Evolutionary conservation across 2,113 vertebrate genomes (phyloP).

Genomic region (Pachyramphus minor): DNA sequence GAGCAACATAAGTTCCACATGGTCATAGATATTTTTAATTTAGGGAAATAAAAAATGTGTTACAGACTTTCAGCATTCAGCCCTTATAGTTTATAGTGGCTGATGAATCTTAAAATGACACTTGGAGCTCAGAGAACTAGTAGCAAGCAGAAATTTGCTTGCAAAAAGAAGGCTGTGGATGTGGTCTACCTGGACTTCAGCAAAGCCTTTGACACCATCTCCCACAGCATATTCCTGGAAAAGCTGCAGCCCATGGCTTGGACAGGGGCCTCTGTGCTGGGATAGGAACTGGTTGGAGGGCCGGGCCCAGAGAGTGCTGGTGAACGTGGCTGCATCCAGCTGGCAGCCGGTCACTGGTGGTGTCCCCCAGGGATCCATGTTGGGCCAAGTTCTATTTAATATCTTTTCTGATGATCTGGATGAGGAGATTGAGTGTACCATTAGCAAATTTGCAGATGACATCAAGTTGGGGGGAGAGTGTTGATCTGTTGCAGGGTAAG

Average conservation of each 20-base stretch:
- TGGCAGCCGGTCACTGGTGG: not conserved
- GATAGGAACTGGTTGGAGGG: not conserved
- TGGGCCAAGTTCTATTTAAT: not conserved
- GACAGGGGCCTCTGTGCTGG: not conserved
- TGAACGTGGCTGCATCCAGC: not conserved
- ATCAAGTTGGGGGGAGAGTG: too few relatives aligned
- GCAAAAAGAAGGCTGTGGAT: not conserved
- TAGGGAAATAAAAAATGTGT: not conserved
- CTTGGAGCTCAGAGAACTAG: not conserved
- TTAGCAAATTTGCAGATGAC: not conserved
- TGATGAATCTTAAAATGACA: not conserved
- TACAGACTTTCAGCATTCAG: conserved; percentile 4
- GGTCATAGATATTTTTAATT: not conserved
- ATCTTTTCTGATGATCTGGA: not conserved
- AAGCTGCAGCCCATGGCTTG: not conserved
- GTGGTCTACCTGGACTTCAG: not conserved
- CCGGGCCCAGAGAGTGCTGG: not conserved
- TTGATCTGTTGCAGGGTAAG: not conserved
- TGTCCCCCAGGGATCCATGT: not conserved
- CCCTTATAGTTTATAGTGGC: not conserved
- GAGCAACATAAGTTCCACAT: not conserved
- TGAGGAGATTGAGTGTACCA: not conserved
- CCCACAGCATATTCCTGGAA: not conserved
- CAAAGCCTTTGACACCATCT: not conserved
- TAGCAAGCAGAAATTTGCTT: not conserved